Evolutionary conservation across 2,113 vertebrate species (phyloP), one percentile per base, ranked within the genome.

Genomic region (Atractosteus spatula): DNA sequence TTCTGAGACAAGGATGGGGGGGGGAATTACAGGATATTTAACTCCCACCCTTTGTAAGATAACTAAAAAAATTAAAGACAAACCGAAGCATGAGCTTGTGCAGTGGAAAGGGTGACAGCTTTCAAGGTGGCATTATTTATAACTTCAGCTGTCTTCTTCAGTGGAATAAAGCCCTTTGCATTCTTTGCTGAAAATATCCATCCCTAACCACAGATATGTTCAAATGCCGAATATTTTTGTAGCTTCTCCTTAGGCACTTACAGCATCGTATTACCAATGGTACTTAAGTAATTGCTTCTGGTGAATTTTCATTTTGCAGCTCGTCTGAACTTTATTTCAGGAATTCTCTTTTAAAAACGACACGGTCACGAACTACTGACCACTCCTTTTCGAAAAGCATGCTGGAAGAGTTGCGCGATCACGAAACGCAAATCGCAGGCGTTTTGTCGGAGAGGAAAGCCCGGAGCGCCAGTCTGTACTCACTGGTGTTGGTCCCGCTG

Each of bases 401-500:
- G 29, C 29, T 29, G 29, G 29, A 29, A 29, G 29, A 29, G 29
- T 29, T 29, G 29, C 29, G 29, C 29, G 1, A 51, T 7, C 47
- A 1, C 47, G 10, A 51, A 51, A 51, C 5, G 47, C 47, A 51
- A 51, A 51, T 7, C 14, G 5, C n/a, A 14, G 51, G 47, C 51
- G 43, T 54, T 54, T 14, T 64, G 7, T 51, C n/a, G 8, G 61
- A 44, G 45, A 13, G 16, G 16, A 41, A 54, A 7, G n/a, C 14
- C 29, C 14, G 11, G 42, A 62, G 17, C 44, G 62, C n/a, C 14
- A 62, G 56, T 17, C 13, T 68, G 12, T 51, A 95, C 97, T 98
- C 88, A 98, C 97, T 94, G 74, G 94, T 92, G 89, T 93, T 96
- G 79, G 90, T 77, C 61, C 87, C 82, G 66, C 85, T 90, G 75